Evolutionary conservation across 2,113 vertebrate genomes (phyloP), one percentile per base, ranked within the genome.

Genomic region (Istiophorus platypterus): DNA sequence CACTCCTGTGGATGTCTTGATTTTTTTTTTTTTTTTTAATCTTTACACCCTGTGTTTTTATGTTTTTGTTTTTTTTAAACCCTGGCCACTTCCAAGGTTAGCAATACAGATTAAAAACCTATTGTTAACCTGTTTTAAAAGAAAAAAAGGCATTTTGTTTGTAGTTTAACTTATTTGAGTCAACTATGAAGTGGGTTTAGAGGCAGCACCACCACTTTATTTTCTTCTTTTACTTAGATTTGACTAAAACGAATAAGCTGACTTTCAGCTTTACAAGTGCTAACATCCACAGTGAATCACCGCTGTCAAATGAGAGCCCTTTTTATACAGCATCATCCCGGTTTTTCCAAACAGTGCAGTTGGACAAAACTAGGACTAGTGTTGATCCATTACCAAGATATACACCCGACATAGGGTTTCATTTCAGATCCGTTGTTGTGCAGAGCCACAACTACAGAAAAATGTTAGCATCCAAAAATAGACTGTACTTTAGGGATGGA

Each of bases 401-500:
- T 66, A 58, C 29, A 37, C 26, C 37, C 22, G 5, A n/a, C 17
- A 13, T 4, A 6, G 1, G 15, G 17, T 69, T 31, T 49, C 15
- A 63, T 1, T 1, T 4, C 27, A 57, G 27, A 56, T 12, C 11
- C 18, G 34, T 47, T 37, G 1, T 8, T 2, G 4, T 34, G 54
- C 13, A 3, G 39, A 49, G 70, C 24, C 34, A 51, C 14, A 59
- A 45, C 78, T 45, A 20, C 52, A 27, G 31, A 13, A 65, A 74
- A 39, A 34, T 70, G 64, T 57, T 42, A 71, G 26, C 27, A 49
- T 61, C n/a, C 52, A 47, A 64, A 69, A 42, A 78, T 58, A 74
- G 66, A 39, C 74, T 12, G 39, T 57, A 15, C 51, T 57, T 45
- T 1, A 12, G 22, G 2, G 54, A 17, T 62, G 39, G 37, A 66